Evolutionary conservation across 2,113 vertebrate genomes (phyloP), one percentile per base, ranked within the genome.

Genomic region (Muntiacus muntjak): DNA sequence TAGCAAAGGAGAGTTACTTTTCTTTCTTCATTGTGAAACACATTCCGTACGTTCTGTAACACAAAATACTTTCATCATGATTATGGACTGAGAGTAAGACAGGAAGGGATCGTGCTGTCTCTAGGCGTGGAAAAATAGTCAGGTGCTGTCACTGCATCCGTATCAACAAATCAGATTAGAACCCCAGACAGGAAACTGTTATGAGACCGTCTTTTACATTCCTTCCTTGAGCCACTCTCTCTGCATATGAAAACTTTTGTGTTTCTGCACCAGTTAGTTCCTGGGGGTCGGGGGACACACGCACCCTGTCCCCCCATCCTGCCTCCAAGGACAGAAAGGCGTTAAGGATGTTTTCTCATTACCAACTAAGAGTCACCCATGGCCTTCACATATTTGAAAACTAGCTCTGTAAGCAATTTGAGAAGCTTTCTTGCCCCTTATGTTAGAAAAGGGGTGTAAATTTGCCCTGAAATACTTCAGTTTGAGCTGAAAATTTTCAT

Each of bases 11-110:
- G 50, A 86, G 71, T 93, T 89, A 57, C 43, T 93, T 91, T 87
- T 54, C 67, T 93, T 87, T 58, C 67, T 93, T 95, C 60, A 17
- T 19, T 95, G 55, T 79, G 28, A 96, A 78, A 19, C 55, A 15
- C 7, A 52, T 30, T 82, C 17, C 71, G 86, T 52, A 33, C 6
- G 12, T 43, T 88, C 58, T 62, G 36, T 60, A 64, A 62, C 45
- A 76, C 3, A 88, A 96, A 90, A 58, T 12, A 23, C 10, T 91
- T 64, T 85, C 21, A 50, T 25, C 7, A 47, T 84, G 45, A 83
- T 64, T 81, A 62, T 21, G 7, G 45, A 7, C 47, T 55, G 45
- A 19, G 54, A 76, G 9, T 50, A 33, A 64, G 30, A 26, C 0
- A 15, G 50, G 40, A 87, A 88, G 54, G 60, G 40, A 58, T 58